Percentiles rank a stretch among this genome's conserved stretches.
Evolutionary conservation across 2,113 vertebrate genomes (phyloP).

Genomic region (Vulpes ferrilata): DNA sequence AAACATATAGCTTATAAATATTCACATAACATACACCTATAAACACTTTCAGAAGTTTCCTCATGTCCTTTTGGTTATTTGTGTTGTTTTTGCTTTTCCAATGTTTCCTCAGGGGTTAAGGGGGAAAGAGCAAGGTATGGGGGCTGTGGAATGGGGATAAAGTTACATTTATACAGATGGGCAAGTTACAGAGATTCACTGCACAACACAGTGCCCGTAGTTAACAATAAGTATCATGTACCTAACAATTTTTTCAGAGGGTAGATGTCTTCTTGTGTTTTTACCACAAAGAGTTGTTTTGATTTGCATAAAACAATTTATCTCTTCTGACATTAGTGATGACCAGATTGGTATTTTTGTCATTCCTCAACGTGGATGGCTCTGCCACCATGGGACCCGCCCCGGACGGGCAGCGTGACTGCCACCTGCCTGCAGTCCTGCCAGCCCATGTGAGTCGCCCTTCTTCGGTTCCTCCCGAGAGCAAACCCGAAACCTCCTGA

Average conservation of each 20-base stretch:
- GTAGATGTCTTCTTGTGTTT: neutral
- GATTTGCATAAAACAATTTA: neutral
- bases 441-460: neutral
- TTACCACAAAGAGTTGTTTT: neutral
- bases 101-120: neutral
- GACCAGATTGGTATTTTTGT: rapidly evolving
- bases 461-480: slow-evolving; percentile 34
- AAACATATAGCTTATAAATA: neutral
- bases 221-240: rapidly evolving
- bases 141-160: too few relatives aligned
- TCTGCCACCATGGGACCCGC: rapidly evolving
- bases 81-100: neutral
- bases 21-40: neutral
- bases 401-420: neutral
- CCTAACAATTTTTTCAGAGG: too few relatives aligned
- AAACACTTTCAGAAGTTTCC: neutral
- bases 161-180: neutral
- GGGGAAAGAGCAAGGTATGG: neutral
- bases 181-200: neutral
- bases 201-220: rapidly evolving
- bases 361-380: rapidly evolving
- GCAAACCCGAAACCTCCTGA: neutral
- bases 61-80: neutral
- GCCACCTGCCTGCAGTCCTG: rapidly evolving
- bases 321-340: too few relatives aligned